Evolutionary conservation across 2,888 invertebrate genomes (phyloP), one percentile per base, ranked within the genome.

Genomic region (Eupithecia vulgata): DNA sequence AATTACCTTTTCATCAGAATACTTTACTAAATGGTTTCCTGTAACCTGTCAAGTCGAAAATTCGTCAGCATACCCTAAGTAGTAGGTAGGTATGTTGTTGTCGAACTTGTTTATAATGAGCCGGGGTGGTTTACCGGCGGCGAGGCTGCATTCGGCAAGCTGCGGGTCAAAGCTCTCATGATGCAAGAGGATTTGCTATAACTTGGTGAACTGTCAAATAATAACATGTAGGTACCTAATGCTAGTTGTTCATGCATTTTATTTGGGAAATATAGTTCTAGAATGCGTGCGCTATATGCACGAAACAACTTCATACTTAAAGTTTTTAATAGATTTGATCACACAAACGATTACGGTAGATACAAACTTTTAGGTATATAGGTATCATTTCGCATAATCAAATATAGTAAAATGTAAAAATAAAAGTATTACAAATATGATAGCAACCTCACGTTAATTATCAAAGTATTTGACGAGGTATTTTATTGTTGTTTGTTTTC

Each of bases 111-210:
- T 72, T 72, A 70, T 75, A 75, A 75, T 75, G 67, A 68, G 62
- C 17, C 72, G 57, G 74, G 71, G 74, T 72, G 76, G 69, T 70
- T 72, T 77, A 73, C 78, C 72, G 78, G 35, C 52, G 52, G 64
- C 68, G 61, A 1, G 62, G 17, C 52, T 57, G 21, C 57, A 62
- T 67, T 73, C 57, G 71, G 42, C 61, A 71, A 68, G 52, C 59
- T 64, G 62, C 17, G 82, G 87, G 87, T 89, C 87, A 87, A 87
- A 80, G 86, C 75, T 79, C 79, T 76, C 78, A 74, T 75, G 74
- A 75, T 82, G 81, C 79, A 86, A 85, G 81, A 79, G 79, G 70
- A 74, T 68, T 74, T 70, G 73, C 72, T 76, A 79, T 79, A 77
- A 75, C 35, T 67, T 52, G 12, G 13, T 40, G 68, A 65, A 34